Evolutionary conservation across 2,797 vertebrate species (phyloP).

Genomic region (Xiphophorus birchmanni): DNA sequence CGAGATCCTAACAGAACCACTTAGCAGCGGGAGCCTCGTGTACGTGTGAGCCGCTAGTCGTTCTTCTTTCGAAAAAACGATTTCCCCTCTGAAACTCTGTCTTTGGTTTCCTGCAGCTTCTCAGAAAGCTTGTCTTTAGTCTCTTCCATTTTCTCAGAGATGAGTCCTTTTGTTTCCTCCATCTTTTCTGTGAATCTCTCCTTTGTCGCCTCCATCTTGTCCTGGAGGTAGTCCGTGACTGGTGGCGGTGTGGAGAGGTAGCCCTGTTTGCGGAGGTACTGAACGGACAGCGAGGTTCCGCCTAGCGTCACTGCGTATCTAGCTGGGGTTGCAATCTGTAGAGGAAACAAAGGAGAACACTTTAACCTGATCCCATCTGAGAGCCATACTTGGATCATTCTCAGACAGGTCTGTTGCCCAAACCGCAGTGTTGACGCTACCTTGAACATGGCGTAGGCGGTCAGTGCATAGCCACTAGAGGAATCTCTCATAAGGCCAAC

Average conservation of each 20-base stretch:
- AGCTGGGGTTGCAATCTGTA: constrained; percentile 93
- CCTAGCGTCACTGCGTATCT: constrained; percentile 93
- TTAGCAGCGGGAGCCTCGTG: constrained; percentile 69
- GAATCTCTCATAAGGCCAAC: constrained; percentile 91
- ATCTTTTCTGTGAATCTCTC: constrained; percentile 89
- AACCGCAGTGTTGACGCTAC: constrained; percentile 69
- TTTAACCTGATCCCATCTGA: not conserved
- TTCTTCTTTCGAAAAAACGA: constrained; percentile 74
- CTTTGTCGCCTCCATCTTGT: constrained; percentile 94
- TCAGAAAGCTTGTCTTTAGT: constrained; percentile 91
- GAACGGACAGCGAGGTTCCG: constrained; percentile 91
- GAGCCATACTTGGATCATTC: not conserved
- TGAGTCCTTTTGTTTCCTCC: constrained; percentile 87
- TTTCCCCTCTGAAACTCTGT: constrained; percentile 86
- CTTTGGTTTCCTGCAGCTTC: constrained; percentile 95
- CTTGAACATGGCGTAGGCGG: constrained; percentile 97
- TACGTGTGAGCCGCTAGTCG: constrained; percentile 39
- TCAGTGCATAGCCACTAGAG: constrained; percentile 92
- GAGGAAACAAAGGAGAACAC: constrained; percentile 1
- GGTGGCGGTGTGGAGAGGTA: constrained; percentile 94
- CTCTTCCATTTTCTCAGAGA: constrained; percentile 91
- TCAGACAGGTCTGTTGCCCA: not conserved
- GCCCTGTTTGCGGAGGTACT: constrained; percentile 89
- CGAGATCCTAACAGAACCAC: constrained; percentile 53
- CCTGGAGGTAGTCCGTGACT: constrained; percentile 93